A percentile compares a stretch with the other conserved stretches of the same genome.
Conservation (phyloP, 2,797 vertebrate genomes). For the Babyrousa celebensis region DNA sequence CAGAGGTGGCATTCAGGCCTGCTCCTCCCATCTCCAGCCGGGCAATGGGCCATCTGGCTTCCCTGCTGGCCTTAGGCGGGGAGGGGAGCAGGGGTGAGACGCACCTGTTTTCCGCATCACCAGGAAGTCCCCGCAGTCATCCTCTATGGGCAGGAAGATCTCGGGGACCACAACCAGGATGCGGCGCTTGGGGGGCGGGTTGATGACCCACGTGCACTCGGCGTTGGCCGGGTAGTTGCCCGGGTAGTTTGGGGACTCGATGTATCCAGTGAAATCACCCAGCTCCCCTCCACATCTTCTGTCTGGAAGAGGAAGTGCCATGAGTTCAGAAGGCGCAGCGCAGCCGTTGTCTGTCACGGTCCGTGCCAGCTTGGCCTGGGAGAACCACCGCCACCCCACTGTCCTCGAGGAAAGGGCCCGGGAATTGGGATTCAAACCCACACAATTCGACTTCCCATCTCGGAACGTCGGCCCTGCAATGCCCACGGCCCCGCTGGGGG, state of each 20-base stretch:
- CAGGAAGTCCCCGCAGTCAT: conserved; percentile 98
- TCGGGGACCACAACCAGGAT: conserved; percentile 99
- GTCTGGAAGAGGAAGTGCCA: conserved; percentile 91
- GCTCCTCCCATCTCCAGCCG: conserved; percentile 17
- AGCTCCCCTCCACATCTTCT: conserved; percentile 97
- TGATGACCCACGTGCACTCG: conserved; percentile 98
- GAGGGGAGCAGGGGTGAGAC: conserved; percentile 86
- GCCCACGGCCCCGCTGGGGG: not conserved
- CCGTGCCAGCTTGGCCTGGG: not conserved
- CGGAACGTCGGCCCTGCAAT: not conserved
- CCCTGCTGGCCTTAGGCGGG: not conserved
- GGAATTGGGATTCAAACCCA: not conserved
- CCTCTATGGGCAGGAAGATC: conserved; percentile 98
- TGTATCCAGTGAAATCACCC: conserved; percentile 97
- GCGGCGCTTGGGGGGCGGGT: conserved; percentile 97
- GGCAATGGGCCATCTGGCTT: not conserved
- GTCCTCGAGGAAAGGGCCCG: not conserved
- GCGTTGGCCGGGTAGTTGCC: conserved; percentile 98
- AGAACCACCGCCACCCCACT: not conserved
- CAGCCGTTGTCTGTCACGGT: not conserved
- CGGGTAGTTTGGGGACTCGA: conserved; percentile 99
- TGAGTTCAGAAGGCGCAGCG: not conserved
- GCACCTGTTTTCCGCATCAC: conserved; percentile 99
- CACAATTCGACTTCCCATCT: too few species aligned
- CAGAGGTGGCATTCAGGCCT: not conserved